A percentile compares a stretch with the other conserved stretches of the same genome.
Evolutionary conservation across 1,140 invertebrate species (phyloP).

Genomic region (Amphibalanus amphitrite): DNA sequence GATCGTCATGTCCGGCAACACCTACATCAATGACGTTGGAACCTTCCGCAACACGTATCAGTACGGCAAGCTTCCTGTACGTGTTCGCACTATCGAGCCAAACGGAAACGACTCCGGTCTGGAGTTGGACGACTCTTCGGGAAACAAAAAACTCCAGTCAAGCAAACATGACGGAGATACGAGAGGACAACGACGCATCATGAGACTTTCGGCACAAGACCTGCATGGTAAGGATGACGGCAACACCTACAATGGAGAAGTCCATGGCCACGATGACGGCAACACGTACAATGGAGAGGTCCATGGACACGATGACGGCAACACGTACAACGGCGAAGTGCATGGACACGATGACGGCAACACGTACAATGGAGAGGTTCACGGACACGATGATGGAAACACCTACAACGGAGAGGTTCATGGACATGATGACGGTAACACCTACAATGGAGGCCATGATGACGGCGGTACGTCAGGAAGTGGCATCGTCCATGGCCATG

Average conservation of each 20-base stretch:
- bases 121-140: not conserved
- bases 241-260: not conserved
- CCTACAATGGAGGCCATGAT: not conserved
- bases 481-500: not conserved
- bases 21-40: not conserved
- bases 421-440: not conserved
- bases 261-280: not conserved
- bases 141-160: not conserved
- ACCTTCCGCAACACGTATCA: not conserved
- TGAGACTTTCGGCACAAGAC: not conserved
- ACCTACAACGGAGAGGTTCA: not conserved
- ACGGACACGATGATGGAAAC: not conserved
- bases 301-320: not conserved
- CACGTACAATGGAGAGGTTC: not conserved
- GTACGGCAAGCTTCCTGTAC: not conserved
- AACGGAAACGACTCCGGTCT: not conserved
- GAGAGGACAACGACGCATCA: not conserved
- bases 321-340: not conserved
- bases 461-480: not conserved
- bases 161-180: not conserved
- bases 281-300: not conserved
- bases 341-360: not conserved
- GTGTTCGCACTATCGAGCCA: not conserved
- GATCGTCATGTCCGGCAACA: slow-evolving; percentile 3
- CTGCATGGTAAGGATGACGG: not conserved